Conservation (phyloP, 2,797 vertebrate genomes). For the Stomatorhinus walkeri region DNA sequence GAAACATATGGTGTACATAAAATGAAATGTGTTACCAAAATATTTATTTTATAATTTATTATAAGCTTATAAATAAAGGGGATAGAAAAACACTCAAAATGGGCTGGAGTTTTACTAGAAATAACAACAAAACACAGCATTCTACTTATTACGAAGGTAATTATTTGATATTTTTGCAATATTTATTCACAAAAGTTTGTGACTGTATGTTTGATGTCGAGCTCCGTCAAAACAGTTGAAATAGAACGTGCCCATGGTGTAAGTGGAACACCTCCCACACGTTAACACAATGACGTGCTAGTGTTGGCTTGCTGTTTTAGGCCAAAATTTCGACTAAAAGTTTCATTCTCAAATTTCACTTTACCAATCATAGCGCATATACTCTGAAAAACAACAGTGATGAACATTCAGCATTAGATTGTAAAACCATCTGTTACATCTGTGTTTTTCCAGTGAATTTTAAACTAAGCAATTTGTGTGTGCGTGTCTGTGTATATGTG, state of each 20-base stretch:
- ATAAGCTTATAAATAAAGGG: background rate
- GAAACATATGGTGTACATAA: background rate
- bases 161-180: background rate
- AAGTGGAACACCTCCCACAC: background rate
- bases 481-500: background rate
- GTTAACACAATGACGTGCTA: background rate
- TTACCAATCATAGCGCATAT: background rate
- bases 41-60: background rate
- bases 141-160: background rate
- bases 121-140: background rate
- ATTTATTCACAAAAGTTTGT: background rate
- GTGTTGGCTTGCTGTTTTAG: background rate
- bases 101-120: background rate
- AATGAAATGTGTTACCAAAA: background rate
- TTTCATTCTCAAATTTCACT: background rate
- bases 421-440: background rate
- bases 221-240: background rate
- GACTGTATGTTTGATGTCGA: background rate
- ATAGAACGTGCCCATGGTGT: background rate
- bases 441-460: background rate
- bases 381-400: background rate
- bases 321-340: background rate
- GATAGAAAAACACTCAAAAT: background rate
- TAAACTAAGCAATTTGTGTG: background rate
- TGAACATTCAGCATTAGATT: background rate